Evolutionary conservation across 1,140 invertebrate species (phyloP), one percentile per base, ranked within the genome.

Genomic region (Papilio helenus): DNA sequence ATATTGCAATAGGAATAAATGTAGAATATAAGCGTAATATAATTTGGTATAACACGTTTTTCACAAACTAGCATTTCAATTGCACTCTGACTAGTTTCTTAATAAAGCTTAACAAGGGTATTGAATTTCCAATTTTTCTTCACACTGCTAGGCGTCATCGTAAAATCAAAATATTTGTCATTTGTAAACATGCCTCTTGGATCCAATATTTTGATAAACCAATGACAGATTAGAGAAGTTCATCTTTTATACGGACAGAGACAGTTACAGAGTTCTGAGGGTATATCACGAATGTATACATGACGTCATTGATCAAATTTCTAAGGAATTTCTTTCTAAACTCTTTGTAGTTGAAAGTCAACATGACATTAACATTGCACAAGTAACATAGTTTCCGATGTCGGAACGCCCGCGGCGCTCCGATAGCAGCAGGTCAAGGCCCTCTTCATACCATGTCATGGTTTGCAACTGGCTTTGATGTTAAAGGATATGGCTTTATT

Each of bases 361-460:
- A 72, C 42, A 72, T 72, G n/a, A 44, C 23, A 51, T 73, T 49
- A n/a, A 73, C 23, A 46, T 73, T 73, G 44, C 23, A 18, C 42
- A 46, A 68, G 61, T 34, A 68, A 68, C 61, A 68, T 68, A 29
- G 2, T 68, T 68, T 68, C 61, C 61, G 61, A 68, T 68, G 72
- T 20, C 23, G n/a, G 20, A 14, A 46, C 72, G 72, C 72, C 44
- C 72, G 72, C 42, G 72, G 72, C 20, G 18, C 39, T 73, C n/a
- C 42, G 18, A 46, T 46, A 46, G 42, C 23, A 23, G 7, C 72
- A 20, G 42, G 72, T 73, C 72, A 73, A 73, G 72, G 72, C 23
- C 26, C 72, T 9, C 39, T 42, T 26, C 20, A 73, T 73, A 73
- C 46, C 20, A 26, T 73, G 42, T 68, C 61, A 68, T 68, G 61